Conservation (phyloP, 2,113 vertebrate genomes). For the Lates calcarifer region DNA sequence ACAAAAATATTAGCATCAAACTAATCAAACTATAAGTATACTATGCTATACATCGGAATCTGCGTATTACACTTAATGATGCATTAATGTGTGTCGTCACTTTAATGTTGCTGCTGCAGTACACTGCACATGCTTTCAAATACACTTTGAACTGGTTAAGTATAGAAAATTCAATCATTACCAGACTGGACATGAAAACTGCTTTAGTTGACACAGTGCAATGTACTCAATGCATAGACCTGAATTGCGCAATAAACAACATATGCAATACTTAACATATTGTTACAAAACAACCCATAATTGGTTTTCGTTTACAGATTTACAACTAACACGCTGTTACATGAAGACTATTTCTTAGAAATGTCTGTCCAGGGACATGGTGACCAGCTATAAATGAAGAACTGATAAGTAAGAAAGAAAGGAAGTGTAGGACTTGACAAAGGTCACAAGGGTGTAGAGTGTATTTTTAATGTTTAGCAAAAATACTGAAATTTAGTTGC, state of each 20-base stretch:
- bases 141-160: not conserved
- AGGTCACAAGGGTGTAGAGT: not conserved
- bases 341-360: not conserved
- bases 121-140: not conserved
- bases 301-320: too few relatives aligned
- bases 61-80: too few relatives aligned
- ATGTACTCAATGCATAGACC: too few relatives aligned
- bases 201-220: too few relatives aligned
- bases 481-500: not conserved
- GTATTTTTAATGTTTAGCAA: too few relatives aligned
- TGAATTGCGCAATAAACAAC: not conserved
- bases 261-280: not conserved
- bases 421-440: too few relatives aligned
- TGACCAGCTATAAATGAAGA: not conserved
- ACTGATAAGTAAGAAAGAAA: not conserved
- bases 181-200: not conserved
- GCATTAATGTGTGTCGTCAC: too few relatives aligned
- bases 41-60: too few relatives aligned
- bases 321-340: not conserved
- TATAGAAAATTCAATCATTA: not conserved
- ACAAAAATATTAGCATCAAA: too few relatives aligned
- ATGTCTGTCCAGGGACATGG: not conserved
- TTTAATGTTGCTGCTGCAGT: not conserved
- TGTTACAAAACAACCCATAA: not conserved
- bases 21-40: too few relatives aligned